Percentiles rank a stretch among this genome's conserved stretches.
Conservation (phyloP, 1,140 invertebrate genomes). For the Drosophila truncata region DNA sequence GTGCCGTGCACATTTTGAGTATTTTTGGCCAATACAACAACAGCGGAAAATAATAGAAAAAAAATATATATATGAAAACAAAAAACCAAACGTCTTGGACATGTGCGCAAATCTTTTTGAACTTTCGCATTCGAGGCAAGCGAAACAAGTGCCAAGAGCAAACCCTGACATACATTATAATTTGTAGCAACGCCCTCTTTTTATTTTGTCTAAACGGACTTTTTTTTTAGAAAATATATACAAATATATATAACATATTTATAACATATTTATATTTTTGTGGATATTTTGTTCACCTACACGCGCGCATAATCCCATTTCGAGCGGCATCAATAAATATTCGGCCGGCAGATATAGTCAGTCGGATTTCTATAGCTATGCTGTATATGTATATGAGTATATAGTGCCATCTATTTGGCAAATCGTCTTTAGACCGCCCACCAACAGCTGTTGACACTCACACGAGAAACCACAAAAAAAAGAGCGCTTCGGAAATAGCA, state of each 20-base stretch:
- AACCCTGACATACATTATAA: conserved; percentile 80
- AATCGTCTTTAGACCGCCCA: conserved; percentile 59
- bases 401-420: conserved; percentile 14
- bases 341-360: conserved; percentile 46
- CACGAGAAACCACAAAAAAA: conserved; percentile 5
- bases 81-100: conserved; percentile 53
- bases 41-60: conserved; percentile 20
- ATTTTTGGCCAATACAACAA: conserved; percentile 67
- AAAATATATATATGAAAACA: conserved; percentile 2
- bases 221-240: conserved; percentile 47
- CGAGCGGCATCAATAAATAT: conserved; percentile 73
- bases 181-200: conserved; percentile 74
- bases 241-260: background rate
- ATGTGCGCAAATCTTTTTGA: conserved; percentile 78
- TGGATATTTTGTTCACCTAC: conserved; percentile 63
- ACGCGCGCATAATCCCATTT: conserved; percentile 77
- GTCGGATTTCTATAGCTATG: conserved; percentile 20
- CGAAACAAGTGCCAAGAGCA: conserved; percentile 78
- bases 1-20: conserved; percentile 47
- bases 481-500: conserved; percentile 46
- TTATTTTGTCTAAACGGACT: conserved; percentile 44
- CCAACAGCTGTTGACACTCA: conserved; percentile 69
- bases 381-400: conserved; percentile 1
- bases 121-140: conserved; percentile 65
- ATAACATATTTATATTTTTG: conserved; percentile 24